Conservation (phyloP, 2,797 vertebrate species). For the Spinus pinus region DNA sequence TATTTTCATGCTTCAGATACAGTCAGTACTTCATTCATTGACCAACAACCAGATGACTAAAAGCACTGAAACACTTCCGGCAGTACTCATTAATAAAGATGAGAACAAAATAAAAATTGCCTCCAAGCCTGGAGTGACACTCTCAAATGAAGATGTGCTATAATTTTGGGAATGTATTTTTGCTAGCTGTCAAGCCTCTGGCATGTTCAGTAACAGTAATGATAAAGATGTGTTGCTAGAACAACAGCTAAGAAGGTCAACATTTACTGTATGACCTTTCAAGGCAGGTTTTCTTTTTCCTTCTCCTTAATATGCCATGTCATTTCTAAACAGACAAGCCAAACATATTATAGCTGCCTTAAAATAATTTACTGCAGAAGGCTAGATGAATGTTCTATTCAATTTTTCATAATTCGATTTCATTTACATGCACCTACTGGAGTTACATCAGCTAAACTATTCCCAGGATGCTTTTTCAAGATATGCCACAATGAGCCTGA, state of each 20-base stretch:
- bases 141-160: rapidly evolving
- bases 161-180: not conserved
- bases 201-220: not conserved
- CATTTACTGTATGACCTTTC: not conserved
- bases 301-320: not conserved
- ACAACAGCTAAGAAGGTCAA: not conserved
- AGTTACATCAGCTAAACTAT: not conserved
- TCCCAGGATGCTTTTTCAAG: not conserved
- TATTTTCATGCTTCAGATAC: not conserved
- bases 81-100: not conserved
- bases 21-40: not conserved
- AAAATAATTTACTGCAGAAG: not conserved
- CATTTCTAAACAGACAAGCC: not conserved
- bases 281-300: not conserved
- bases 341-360: not conserved
- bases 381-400: not conserved
- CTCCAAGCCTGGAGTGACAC: not conserved
- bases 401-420: not conserved
- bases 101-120: not conserved
- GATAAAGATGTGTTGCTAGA: not conserved
- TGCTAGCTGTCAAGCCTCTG: not conserved
- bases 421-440: not conserved
- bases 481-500: not conserved
- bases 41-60: not conserved
- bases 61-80: not conserved